phyloP scores from a whole-genome alignment of 2,797 vertebrate species.

The Philypnodon macrostomus region DNA sequence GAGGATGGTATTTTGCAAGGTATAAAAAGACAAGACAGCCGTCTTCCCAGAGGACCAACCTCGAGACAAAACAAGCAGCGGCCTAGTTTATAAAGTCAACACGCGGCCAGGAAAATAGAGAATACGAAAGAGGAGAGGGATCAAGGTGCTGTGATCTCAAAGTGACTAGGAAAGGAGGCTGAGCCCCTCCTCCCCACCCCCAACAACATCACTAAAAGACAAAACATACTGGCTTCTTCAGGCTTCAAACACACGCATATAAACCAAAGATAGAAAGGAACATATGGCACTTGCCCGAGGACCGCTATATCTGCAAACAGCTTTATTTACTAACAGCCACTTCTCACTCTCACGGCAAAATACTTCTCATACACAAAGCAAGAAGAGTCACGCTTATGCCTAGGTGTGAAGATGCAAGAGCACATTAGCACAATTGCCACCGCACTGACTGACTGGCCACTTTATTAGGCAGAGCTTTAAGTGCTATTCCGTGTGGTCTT shows the following conservation, averaged over 20 bases:
- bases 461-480: no score
- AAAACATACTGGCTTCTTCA: slow-evolving; percentile 34
- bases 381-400: slow-evolving; percentile 21
- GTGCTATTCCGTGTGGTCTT: no score
- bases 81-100: slow-evolving; percentile 47
- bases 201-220: no score
- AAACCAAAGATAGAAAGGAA: slow-evolving; percentile 83
- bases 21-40: slow-evolving; percentile 18
- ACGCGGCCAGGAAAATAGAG: slow-evolving; percentile 23
- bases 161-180: slow-evolving; percentile 44
- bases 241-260: slow-evolving; percentile 57
- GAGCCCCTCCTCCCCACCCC: slow-evolving; percentile 42
- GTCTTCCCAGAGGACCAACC: slow-evolving; percentile 34
- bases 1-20: slow-evolving; percentile 27
- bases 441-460: no score
- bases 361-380: slow-evolving; percentile 25
- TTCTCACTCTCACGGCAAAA: slow-evolving; percentile 39
- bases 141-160: slow-evolving; percentile 58
- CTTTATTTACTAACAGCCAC: slow-evolving; percentile 85
- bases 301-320: slow-evolving; percentile 72
- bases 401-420: neutral
- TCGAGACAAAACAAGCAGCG: slow-evolving; percentile 27
- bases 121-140: slow-evolving; percentile 26
- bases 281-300: slow-evolving; percentile 66
- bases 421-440: neutral